Evolutionary conservation across 2,797 vertebrate species (phyloP), one percentile per base, ranked within the genome.

Genomic region (Coregonus sp.): DNA sequence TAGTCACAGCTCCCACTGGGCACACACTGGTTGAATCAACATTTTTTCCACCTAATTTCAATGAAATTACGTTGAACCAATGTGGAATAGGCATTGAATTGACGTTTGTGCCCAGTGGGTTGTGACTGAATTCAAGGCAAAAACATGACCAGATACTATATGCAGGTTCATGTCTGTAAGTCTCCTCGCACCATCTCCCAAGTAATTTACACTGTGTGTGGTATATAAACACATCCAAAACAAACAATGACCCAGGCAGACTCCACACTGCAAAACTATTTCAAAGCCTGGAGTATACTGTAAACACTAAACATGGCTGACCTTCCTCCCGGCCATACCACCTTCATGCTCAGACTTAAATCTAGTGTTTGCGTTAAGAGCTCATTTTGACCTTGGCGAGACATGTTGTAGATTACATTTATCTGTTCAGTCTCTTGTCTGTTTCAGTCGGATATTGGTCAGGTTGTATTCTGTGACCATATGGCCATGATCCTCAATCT

Each of bases 181-280:
- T 18, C 9, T 81, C 79, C 75, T 72, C 77, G 76, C 84, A 88
- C 88, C 88, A 82, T 85, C 87, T 83, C 83, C 87, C 79, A 85
- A 88, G 89, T 88, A 88, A 88, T 89, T 75, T 87, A 81, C 89
- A 89, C 89, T 86, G 85, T 91, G 90, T 93, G 87, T 94, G 84
- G 84, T 91, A 91, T 94, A 90, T 93, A 93, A 94, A 94, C 91
- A 93, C 35, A 67, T 88, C 86, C 80, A 93, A 93, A 93, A 94
- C 92, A 94, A 93, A 92, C 92, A 92, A 80, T 88, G 88, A 90
- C 89, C 88, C 86, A 63, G 84, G 85, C 90, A 87, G 85, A 87
- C 87, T 79, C 81, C 72, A 74, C 84, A 77, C 82, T 78, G 80
- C 90, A 89, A 89, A 93, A 92, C 88, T 86, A 84, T 88, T 90